Base-by-base conservation (phyloP, 1,140 invertebrate species). In the Drosophila albomicans region DNA sequence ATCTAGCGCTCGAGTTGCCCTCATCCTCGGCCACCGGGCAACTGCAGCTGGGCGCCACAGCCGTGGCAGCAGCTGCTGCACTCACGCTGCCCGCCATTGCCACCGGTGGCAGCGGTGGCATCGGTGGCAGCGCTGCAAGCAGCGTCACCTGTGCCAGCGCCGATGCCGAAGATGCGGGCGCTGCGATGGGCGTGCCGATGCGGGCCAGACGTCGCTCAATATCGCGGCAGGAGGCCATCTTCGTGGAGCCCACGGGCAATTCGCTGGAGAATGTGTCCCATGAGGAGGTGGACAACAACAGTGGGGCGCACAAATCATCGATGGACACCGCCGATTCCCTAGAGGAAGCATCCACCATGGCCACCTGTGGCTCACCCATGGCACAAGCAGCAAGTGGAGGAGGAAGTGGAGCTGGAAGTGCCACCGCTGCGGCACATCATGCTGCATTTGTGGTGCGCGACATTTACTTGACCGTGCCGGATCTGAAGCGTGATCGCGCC, bases 381-480 rank as follows among this genome's bases (percentile, higher is more conserved):
- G 13, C 52, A 3, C 52, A 54, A 13, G 52, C 20, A 25, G 20
- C 20, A 25, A 20, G 28, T 51, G 78, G 81, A 28, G 10, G 38
- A 38, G 0, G 48, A 46, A 4, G 57, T 32, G 0, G 20, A 25
- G 61, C 61, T 8, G 30, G 30, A 32, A 1, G 58, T 5, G 30
- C 58, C 11, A 46, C 68, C 6, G 20, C 13, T 16, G 56, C 73
- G 1, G 15, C 57, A 3, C 82, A 88, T 57, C 88, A 85, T 54
- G 71, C 61, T 10, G 65, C 72, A 0, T 79, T 91, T 10, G 81
- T 88, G 43, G 95, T 95, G 0, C 94, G 95, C 16, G 96, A 97
- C 81, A 96, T 97, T 61, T 97, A 96, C 84, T 93, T 97, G 1
- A 95, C 96, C 11, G 96, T 97, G n/a, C 96, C 96, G 1, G 96